Percentiles rank a stretch among this genome's conserved stretches.
These are phyloP conservation scores for Lamellibrachia luymesi DNA, from an alignment of 1,140 invertebrate species.

Conservation along the genomic window DNA sequence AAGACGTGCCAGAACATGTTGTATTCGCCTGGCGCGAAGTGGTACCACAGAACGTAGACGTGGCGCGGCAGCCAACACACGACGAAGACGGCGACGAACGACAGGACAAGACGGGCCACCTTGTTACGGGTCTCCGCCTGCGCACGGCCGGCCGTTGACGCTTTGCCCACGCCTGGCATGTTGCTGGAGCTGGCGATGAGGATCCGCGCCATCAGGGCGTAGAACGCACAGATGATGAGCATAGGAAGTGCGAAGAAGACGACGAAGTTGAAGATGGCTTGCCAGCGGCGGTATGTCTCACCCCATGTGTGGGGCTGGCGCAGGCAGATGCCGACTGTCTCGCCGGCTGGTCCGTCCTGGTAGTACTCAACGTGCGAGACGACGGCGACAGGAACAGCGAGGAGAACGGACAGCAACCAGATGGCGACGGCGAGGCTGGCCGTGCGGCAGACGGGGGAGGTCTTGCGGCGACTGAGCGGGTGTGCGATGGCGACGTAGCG, in stretches of 20 bases:
- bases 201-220: conserved; percentile 20
- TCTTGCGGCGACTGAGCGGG: conserved; percentile 69
- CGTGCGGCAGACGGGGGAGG: conserved; percentile 45
- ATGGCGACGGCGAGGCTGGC: conserved; percentile 67
- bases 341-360: conserved; percentile 62
- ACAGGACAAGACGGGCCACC: conserved; percentile 84
- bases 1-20: conserved; percentile 84
- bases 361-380: conserved; percentile 29
- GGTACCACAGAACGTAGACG: conserved; percentile 86
- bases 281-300: neutral
- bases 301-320: neutral
- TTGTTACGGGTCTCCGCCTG: conserved; percentile 79
- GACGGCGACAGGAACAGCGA: conserved; percentile 75
- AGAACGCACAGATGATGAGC: conserved; percentile 19
- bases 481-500: conserved; percentile 83
- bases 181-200: neutral
- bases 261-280: conserved; percentile 12
- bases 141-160: conserved; percentile 42
- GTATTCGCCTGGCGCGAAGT: conserved; percentile 75
- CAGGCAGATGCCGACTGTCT: conserved; percentile 53
- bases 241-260: conserved; percentile 15
- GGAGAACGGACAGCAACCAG: conserved; percentile 76
- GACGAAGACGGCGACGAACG: conserved; percentile 88
- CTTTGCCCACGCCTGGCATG: conserved; percentile 40
- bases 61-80: conserved; percentile 85